Base-by-base conservation (phyloP, 2,113 vertebrate species). In the Alexandromys fortis region DNA sequence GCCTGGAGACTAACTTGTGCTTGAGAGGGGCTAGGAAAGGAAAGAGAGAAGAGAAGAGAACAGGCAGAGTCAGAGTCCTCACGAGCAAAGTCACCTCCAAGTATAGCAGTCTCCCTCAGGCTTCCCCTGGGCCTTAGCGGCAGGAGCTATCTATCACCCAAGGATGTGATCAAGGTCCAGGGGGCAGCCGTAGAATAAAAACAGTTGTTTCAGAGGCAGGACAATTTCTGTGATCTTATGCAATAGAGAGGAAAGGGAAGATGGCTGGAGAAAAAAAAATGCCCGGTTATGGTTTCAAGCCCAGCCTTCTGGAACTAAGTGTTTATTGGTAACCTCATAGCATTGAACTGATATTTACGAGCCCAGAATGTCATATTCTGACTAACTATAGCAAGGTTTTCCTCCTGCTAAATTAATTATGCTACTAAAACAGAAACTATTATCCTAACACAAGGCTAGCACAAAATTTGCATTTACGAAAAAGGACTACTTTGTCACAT, bases 11-110 rank as follows among this genome's bases (percentile, higher is more conserved):
- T 96, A 98, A 97, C 38, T 35, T 96, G 89, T 95, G 79, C 85
- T 97, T 95, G 95, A 98, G 96, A 98, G 61, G 93, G 97, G 70
- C 58, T 97, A 95, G 86, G 81, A 96, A 96, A 97, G 65, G 75
- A 96, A 76, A 96, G 97, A 97, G 4, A 75, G 79, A 96, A 73
- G 75, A 85, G 42, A 95, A 83, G 96, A 89, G 79, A 58, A 98
- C 72, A 98, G 42, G 61, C 83, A 95, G 35, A 95, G 89, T 98
- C 96, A 97, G 94, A 97, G 95, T 96, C 42, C 77, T 94, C 65
- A 86, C 22, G 90, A 86, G 76, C 79, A 93, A 92, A 77, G 92
- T n/a, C 76, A 92, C 38, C 68, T 81, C 47, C 4, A 45, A 79
- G 55, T 79, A 67, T 47, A 90, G 86, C 2, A 55, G 89, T 77